Evolutionary conservation across 2,113 vertebrate species (phyloP).

Genomic region (Paralichthys olivaceus): DNA sequence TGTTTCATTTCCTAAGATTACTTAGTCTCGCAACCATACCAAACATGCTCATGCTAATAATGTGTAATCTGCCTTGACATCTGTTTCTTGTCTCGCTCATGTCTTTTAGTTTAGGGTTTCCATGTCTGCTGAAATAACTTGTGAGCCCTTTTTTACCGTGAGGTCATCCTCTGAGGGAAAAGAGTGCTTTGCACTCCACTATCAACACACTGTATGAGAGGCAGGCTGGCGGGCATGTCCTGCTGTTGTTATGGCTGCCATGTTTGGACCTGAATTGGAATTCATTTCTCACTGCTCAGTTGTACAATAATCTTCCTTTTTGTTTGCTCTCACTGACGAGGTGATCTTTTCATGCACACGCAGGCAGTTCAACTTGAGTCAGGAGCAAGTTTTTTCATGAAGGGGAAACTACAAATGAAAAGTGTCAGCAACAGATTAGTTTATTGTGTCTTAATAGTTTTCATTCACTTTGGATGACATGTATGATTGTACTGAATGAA

Average conservation of each 20-base stretch:
- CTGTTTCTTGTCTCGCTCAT: constrained; percentile 31
- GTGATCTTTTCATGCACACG: constrained; percentile 34
- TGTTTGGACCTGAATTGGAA: constrained; percentile 74
- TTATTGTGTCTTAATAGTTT: constrained; percentile 31
- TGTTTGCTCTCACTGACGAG: constrained; percentile 52
- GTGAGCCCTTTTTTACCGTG: constrained; percentile 43
- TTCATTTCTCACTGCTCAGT: constrained; percentile 43
- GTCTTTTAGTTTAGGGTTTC: constrained; percentile 46
- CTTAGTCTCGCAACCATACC: constrained; percentile 62
- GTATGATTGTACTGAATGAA: constrained; percentile 19
- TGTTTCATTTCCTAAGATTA: constrained; percentile 71
- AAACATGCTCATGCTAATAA: constrained; percentile 69
- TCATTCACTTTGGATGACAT: constrained; percentile 20
- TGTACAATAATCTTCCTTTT: constrained; percentile 58
- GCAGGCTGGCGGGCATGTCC: constrained; percentile 37
- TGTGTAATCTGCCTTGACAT: constrained; percentile 61
- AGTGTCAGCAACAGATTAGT: constrained; percentile 61
- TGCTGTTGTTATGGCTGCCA: constrained; percentile 62
- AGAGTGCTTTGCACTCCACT: constrained; percentile 48
- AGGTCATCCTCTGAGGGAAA: constrained; percentile 51
- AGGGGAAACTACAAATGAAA: constrained; percentile 41
- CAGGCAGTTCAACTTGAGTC: constrained; percentile 29
- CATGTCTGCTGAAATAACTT: constrained; percentile 60
- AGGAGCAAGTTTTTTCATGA: constrained; percentile 45
- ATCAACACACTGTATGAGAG: constrained; percentile 49